phyloP scores from a whole-genome alignment of 2,113 vertebrate genomes.

The Sinocyclocheilus anophthalmus region DNA sequence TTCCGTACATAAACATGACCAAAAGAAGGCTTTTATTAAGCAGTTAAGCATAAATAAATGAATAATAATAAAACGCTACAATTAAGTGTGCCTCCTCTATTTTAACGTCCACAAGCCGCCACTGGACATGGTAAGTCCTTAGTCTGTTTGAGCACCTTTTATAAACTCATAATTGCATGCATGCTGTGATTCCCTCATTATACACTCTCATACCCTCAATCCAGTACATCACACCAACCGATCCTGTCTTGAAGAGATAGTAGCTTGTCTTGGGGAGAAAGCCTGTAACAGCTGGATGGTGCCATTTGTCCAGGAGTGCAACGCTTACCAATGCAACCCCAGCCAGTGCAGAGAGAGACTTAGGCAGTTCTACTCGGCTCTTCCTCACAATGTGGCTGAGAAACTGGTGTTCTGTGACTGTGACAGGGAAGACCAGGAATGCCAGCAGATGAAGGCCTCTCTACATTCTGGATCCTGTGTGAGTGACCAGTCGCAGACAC shows the following conservation, averaged over 20 bases:
- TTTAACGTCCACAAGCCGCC: too few species aligned
- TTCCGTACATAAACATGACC: too few species aligned
- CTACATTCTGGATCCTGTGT: constrained; percentile 82
- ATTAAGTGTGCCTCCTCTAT: too few species aligned
- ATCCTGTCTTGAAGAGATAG: constrained; percentile 81
- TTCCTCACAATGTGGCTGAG: constrained; percentile 80
- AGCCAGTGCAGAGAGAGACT: constrained; percentile 77
- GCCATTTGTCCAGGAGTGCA: constrained; percentile 80
- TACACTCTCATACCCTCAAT: constrained; percentile 21
- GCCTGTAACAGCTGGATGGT: constrained; percentile 83
- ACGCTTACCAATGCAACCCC: constrained; percentile 68
- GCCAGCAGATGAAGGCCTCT: constrained; percentile 72
- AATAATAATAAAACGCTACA: too few species aligned
- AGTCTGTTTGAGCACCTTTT: not conserved
- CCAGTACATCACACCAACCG: constrained; percentile 64
- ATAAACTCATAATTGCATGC: not conserved
- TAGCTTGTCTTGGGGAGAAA: constrained; percentile 78
- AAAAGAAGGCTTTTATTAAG: too few species aligned
- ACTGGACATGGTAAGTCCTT: too few species aligned
- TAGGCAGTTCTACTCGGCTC: constrained; percentile 78
- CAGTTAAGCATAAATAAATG: too few species aligned
- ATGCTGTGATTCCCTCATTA: not conserved
- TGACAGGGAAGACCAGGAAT: constrained; percentile 75
- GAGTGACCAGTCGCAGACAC: constrained; percentile 49
- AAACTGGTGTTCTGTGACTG: constrained; percentile 87